Evolutionary conservation across 2,797 vertebrate species (phyloP), one percentile per base, ranked within the genome.

Genomic region (Ammospiza maritima): DNA sequence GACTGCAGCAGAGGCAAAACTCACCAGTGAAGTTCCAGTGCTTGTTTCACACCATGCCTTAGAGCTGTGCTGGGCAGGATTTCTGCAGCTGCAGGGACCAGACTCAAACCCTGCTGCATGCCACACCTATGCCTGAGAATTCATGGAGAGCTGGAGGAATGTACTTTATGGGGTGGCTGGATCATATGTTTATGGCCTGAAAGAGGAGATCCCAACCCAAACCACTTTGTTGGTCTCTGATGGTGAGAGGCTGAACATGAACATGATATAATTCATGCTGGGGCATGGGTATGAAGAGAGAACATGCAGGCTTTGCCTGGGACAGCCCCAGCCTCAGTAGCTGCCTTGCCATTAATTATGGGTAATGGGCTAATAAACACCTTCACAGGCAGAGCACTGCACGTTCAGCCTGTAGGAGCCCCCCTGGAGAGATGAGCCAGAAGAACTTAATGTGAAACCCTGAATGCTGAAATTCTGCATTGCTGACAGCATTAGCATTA

Each of bases 101-200:
- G 71, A 48, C 29, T 48, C 40, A 54, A 23, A 8, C 64, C 42
- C n/a, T 1, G 0, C 47, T 27, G 32, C 0, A 0, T 69, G 71
- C 71, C 21, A 23, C 3, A 29, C 51, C 26, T 16, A 27, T 30
- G 12, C 34, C 17, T 57, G 34, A 70, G 77, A 77, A 25, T 38
- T 56, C 81, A 64, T 4, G 56, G 71, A 56, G 61, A 76, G 71
- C 64, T 60, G 64, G 40, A 84, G 56, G 83, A 93, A 85, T 44
- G 73, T 47, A 15, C 64, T 92, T 96, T 84, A 93, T 56, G 48
- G 74, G 56, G 77, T 89, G 84, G 78, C 77, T 73, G 87, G 81
- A 60, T 92, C 60, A 7, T 51, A 86, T 58, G 60, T 92, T 94
- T 90, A 94, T 38, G 78, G 81, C 45, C 91, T 96, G 91, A 94